Percentiles rank a stretch among this genome's conserved stretches.
Conservation (phyloP, 2,797 vertebrate genomes). For the Tadarida brasiliensis region DNA sequence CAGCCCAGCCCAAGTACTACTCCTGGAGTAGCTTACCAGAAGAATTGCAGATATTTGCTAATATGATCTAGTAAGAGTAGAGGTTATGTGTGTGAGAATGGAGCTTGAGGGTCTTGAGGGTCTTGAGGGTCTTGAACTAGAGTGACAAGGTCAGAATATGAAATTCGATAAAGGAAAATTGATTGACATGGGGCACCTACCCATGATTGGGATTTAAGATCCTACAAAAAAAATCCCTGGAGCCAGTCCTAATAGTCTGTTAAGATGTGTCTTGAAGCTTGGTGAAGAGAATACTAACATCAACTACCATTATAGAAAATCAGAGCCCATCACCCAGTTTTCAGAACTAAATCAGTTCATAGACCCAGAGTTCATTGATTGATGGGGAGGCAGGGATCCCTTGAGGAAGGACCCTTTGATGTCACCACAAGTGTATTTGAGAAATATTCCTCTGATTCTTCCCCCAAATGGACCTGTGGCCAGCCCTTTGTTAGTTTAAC, state of each 20-base stretch:
- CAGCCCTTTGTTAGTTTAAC: neutral
- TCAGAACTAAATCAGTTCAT: neutral
- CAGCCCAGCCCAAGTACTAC: neutral
- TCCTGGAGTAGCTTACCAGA: neutral
- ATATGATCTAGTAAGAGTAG: neutral
- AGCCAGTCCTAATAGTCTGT: neutral
- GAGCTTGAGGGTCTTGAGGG: neutral
- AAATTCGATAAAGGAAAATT: too few relatives aligned
- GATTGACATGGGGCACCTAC: neutral
- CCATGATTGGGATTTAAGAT: neutral
- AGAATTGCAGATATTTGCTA: neutral
- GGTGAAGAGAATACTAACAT: neutral
- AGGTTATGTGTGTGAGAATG: neutral
- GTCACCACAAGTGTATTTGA: neutral
- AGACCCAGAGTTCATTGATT: neutral
- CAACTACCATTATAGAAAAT: neutral
- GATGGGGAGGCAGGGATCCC: neutral
- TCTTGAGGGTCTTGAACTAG: neutral
- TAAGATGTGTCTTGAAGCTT: neutral
- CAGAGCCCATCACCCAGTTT: neutral
- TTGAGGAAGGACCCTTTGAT: neutral
- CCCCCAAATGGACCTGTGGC: neutral
- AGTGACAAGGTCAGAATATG: neutral
- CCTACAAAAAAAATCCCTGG: neutral
- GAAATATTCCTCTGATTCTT: conserved; percentile 28